Evolutionary conservation across 2,113 vertebrate genomes (phyloP).

Genomic region (Stercorarius parasiticus): DNA sequence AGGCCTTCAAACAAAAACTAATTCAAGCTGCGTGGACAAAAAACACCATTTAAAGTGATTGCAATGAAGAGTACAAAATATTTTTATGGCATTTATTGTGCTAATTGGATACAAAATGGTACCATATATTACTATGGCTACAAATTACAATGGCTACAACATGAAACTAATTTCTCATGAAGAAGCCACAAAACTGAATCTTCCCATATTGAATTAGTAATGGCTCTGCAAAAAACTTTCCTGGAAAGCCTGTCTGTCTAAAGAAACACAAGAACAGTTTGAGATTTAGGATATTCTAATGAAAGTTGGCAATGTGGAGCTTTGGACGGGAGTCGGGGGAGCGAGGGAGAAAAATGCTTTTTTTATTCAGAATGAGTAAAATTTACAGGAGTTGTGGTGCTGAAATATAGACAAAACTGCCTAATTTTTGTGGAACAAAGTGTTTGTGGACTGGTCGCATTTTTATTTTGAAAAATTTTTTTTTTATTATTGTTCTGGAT

Average conservation of each 20-base stretch:
- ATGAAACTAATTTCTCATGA: neutral
- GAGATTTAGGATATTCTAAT: neutral
- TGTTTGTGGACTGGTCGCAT: neutral
- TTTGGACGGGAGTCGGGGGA: fast-evolving
- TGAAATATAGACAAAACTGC: neutral
- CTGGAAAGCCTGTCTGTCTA: neutral
- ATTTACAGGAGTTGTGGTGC: neutral
- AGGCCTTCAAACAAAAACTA: neutral
- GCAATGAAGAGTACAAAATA: neutral
- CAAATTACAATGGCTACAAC: neutral
- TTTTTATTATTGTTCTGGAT: neutral
- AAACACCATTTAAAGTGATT: neutral
- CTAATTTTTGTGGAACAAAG: neutral
- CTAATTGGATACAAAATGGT: neutral
- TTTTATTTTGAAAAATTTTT: neutral
- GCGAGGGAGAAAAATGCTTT: neutral
- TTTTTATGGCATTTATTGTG: neutral
- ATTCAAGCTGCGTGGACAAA: neutral
- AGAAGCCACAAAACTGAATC: neutral
- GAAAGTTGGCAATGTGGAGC: neutral
- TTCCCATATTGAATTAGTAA: neutral
- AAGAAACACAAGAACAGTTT: neutral
- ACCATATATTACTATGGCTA: neutral
- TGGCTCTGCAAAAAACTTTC: neutral
- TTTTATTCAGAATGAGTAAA: neutral